Evolutionary conservation across 1,140 invertebrate genomes (phyloP).

Genomic region (Gonioctena quinquepunctata): DNA sequence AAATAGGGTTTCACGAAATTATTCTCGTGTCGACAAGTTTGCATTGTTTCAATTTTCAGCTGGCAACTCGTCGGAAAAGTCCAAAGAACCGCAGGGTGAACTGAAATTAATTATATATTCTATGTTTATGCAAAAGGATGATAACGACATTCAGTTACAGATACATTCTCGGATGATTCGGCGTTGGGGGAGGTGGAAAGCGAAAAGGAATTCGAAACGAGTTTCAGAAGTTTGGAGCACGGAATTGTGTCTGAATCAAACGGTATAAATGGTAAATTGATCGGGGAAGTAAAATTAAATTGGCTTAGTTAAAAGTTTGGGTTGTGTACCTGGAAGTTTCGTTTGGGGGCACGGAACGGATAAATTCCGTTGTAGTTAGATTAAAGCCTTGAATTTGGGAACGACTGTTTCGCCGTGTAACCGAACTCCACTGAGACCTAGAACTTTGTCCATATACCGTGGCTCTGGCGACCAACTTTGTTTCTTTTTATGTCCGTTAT

Average conservation of each 20-base stretch:
- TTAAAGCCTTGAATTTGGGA: neutral
- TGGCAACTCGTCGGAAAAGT: neutral
- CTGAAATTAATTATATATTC: neutral
- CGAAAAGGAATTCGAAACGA: neutral
- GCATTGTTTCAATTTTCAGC: neutral
- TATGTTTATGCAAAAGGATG: neutral
- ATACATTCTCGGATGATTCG: neutral
- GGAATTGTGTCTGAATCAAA: conserved; percentile 1
- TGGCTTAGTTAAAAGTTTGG: neutral
- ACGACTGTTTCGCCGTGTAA: neutral
- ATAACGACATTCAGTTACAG: neutral
- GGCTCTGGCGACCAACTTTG: neutral
- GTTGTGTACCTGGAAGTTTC: neutral
- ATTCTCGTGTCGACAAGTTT: neutral
- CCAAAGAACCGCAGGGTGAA: neutral
- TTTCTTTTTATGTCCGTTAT: neutral
- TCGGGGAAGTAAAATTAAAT: conserved; percentile 1
- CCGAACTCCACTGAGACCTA: neutral
- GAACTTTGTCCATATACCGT: neutral
- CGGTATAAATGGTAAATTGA: conserved; percentile 8
- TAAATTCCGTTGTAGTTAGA: neutral
- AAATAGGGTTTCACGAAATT: neutral
- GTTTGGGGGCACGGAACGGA: neutral
- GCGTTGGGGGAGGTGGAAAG: neutral
- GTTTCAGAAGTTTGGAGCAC: neutral